A percentile compares a stretch with the other conserved stretches of the same genome.
These are phyloP conservation scores for Noctua comes DNA, from an alignment of 2,888 invertebrate genomes.

Conservation along the genomic window DNA sequence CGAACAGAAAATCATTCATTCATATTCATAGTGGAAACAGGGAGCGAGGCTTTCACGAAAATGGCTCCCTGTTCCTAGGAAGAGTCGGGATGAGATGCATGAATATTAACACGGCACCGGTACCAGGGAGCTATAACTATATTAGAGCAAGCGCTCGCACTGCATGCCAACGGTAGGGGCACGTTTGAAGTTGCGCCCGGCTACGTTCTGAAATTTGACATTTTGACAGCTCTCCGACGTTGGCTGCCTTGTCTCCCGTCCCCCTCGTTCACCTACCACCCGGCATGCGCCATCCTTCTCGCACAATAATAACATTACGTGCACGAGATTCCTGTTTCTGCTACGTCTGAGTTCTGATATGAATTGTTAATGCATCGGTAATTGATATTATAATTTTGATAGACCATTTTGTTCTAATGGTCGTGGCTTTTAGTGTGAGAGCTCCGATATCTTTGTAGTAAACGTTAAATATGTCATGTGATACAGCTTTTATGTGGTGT, in stretches of 20 bases:
- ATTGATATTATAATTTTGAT: conserved; percentile 90
- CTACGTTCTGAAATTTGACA: conserved; percentile 90
- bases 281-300: conserved; percentile 75
- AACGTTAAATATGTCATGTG: conserved; percentile 74
- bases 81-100: conserved; percentile 87
- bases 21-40: conserved; percentile 87
- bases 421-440: conserved; percentile 81
- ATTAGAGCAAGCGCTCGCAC: conserved; percentile 84
- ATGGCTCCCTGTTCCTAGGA: conserved; percentile 86
- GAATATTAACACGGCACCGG: conserved; percentile 88
- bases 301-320: conserved; percentile 86
- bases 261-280: conserved; percentile 70
- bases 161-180: conserved; percentile 88
- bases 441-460: conserved; percentile 71
- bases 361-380: conserved; percentile 90
- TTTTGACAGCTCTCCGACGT: conserved; percentile 91
- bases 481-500: conserved; percentile 73
- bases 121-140: conserved; percentile 88
- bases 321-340: conserved; percentile 88
- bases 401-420: conserved; percentile 84
- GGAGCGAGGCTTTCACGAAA: conserved; percentile 87
- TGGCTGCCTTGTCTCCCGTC: conserved; percentile 82
- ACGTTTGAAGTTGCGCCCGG: conserved; percentile 90
- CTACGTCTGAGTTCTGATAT: conserved; percentile 89
- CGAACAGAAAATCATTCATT: conserved; percentile 87